A percentile compares a stretch with the other conserved stretches of the same genome.
These are phyloP conservation scores for Salminus brasiliensis DNA, from an alignment of 2,113 vertebrate genomes.

Conservation along the genomic window DNA sequence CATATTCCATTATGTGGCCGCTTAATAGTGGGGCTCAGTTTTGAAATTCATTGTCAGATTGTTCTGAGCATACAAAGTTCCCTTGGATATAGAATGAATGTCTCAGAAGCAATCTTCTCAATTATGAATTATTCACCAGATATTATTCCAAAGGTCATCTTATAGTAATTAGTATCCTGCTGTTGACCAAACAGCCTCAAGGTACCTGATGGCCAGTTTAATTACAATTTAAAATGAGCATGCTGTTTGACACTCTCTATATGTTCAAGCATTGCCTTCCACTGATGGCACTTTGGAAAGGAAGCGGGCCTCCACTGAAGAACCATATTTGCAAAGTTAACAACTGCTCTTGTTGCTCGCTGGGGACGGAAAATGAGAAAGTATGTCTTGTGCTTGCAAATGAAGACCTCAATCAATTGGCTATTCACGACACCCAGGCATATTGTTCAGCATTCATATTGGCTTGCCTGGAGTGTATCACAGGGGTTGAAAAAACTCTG, in stretches of 20 bases:
- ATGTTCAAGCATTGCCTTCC: constrained; percentile 73
- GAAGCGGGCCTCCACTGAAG: constrained; percentile 60
- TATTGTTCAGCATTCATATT: constrained; percentile 12
- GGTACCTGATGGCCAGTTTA: constrained; percentile 83
- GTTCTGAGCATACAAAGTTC: constrained; percentile 64
- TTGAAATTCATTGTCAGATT: constrained; percentile 55
- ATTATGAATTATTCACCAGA: constrained; percentile 84
- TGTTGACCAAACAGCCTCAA: constrained; percentile 85
- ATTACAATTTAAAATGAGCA: constrained; percentile 85
- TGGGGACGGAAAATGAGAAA: constrained; percentile 36
- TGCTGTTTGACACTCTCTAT: constrained; percentile 80
- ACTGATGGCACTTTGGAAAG: constrained; percentile 76
- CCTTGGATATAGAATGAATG: constrained; percentile 68
- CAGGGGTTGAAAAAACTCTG: not conserved
- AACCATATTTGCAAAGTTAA: constrained; percentile 53
- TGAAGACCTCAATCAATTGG: constrained; percentile 24
- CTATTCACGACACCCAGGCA: constrained; percentile 14
- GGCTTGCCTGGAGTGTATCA: not conserved
- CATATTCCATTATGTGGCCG: constrained; percentile 27
- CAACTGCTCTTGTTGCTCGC: constrained; percentile 36
- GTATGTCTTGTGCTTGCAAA: constrained; percentile 51
- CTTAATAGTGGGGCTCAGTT: constrained; percentile 3
- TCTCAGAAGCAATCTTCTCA: constrained; percentile 77
- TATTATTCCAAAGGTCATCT: constrained; percentile 86
- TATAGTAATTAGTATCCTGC: constrained; percentile 84